Conservation (phyloP, 2,888 invertebrate genomes). For the Anorthoa munda region DNA sequence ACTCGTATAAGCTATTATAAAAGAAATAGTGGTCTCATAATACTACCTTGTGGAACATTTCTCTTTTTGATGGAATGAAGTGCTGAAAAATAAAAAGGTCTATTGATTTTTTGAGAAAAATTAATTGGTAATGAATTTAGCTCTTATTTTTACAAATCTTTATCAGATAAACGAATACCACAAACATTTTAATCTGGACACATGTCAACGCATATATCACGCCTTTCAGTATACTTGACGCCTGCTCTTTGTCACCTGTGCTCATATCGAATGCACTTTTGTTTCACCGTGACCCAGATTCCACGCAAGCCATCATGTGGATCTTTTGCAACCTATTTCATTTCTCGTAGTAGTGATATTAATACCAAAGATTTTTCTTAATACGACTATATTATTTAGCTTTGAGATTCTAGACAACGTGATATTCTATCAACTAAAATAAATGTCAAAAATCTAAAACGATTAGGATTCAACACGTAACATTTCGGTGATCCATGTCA, state of each 20-base stretch:
- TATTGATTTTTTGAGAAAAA: not conserved
- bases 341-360: slow-evolving; percentile 66
- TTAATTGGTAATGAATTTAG: too few relatives aligned
- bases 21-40: not conserved
- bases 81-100: not conserved
- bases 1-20: not conserved
- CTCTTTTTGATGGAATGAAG: not conserved
- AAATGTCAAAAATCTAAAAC: too few relatives aligned
- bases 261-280: not conserved
- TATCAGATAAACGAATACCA: too few relatives aligned
- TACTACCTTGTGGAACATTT: not conserved
- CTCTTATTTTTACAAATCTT: not conserved
- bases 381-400: slow-evolving; percentile 54
- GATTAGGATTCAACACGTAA: too few relatives aligned
- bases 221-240: not conserved
- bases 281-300: not conserved
- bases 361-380: slow-evolving; percentile 76
- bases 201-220: not conserved
- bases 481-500: too few relatives aligned
- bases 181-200: not conserved
- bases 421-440: too few relatives aligned
- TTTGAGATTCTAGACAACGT: not conserved
- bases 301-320: not conserved
- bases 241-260: too few relatives aligned
- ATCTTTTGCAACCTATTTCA: slow-evolving; percentile 18